Percentiles rank a stretch among this genome's conserved stretches.
These are phyloP conservation scores for Geophilus truncorum DNA, from an alignment of 2,888 invertebrate species.

Conservation along the genomic window DNA sequence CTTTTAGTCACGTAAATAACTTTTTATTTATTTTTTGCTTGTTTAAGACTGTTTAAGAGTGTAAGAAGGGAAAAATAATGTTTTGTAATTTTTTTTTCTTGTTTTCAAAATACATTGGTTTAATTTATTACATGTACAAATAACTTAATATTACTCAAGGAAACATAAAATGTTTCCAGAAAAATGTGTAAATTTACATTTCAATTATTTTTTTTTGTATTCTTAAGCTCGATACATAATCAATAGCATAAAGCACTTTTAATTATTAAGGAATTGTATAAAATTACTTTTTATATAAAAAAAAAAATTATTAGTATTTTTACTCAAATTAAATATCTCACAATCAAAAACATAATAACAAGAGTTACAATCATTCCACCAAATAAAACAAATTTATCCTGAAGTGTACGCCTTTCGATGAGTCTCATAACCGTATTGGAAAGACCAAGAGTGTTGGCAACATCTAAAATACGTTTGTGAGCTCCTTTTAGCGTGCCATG, in stretches of 20 bases:
- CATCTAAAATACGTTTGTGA: conserved; percentile 74
- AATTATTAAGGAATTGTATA: not conserved
- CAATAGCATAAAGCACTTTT: not conserved
- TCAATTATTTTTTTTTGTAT: not conserved
- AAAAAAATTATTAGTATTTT: no score
- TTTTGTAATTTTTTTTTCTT: no score
- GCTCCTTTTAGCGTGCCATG: conserved; percentile 79
- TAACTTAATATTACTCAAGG: no score
- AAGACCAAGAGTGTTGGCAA: conserved; percentile 85
- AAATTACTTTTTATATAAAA: not conserved
- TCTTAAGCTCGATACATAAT: not conserved
- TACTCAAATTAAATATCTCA: conserved; percentile 53
- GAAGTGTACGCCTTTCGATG: conserved; percentile 77
- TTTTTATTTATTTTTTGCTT: no score
- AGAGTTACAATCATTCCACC: conserved; percentile 81
- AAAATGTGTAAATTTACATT: no score
- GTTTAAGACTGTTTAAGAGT: no score
- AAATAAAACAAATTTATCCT: conserved; percentile 82
- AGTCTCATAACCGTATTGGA: conserved; percentile 92
- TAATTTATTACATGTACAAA: no score
- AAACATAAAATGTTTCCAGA: no score
- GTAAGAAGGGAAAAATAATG: no score
- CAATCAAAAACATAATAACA: conserved; percentile 70
- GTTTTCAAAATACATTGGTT: no score
- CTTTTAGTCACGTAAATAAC: no score